phyloP scores from a whole-genome alignment of 2,888 invertebrate species.

The Eucera pruinosa region DNA sequence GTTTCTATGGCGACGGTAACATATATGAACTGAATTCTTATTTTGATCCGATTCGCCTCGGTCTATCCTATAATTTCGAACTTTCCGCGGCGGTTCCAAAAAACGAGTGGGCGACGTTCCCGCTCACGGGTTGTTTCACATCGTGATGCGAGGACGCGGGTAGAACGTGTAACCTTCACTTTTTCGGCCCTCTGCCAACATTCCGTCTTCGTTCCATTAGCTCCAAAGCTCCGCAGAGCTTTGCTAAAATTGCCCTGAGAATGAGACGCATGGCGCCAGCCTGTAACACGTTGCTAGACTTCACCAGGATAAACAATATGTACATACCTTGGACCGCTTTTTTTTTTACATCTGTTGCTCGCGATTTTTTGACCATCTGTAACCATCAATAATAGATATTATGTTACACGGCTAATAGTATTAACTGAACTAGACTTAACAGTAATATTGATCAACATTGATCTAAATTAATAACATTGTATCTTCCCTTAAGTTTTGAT shows the following conservation, averaged over 20 bases:
- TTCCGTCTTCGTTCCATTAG: slow-evolving; percentile 50
- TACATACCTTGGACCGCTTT: slow-evolving; percentile 35
- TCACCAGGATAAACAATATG: slow-evolving; percentile 44
- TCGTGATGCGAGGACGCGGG: slow-evolving; percentile 34
- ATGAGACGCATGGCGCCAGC: slow-evolving; percentile 48
- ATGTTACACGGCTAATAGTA: too few relatives aligned
- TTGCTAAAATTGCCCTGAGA: slow-evolving; percentile 52
- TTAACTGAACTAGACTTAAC: too few relatives aligned
- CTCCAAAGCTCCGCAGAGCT: slow-evolving; percentile 23
- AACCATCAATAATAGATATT: too few relatives aligned
- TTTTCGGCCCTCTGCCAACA: slow-evolving; percentile 59
- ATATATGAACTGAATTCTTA: too few relatives aligned
- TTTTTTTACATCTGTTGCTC: slow-evolving; percentile 38
- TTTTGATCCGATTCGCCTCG: too few relatives aligned
- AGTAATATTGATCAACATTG: too few relatives aligned
- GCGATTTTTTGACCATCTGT: not conserved
- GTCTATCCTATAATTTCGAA: not conserved
- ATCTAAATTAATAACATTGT: too few relatives aligned
- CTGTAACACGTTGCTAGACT: slow-evolving; percentile 27
- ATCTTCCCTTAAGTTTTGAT: too few relatives aligned
- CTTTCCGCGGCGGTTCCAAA: too few relatives aligned
- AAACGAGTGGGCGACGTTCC: not conserved
- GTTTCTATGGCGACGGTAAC: too few relatives aligned
- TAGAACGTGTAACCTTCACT: slow-evolving; percentile 52
- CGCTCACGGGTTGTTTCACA: slow-evolving; percentile 17